These are phyloP conservation scores for Drosophila seclusa DNA, from an alignment of 2,888 invertebrate genomes.

Conservation along the genomic window DNA sequence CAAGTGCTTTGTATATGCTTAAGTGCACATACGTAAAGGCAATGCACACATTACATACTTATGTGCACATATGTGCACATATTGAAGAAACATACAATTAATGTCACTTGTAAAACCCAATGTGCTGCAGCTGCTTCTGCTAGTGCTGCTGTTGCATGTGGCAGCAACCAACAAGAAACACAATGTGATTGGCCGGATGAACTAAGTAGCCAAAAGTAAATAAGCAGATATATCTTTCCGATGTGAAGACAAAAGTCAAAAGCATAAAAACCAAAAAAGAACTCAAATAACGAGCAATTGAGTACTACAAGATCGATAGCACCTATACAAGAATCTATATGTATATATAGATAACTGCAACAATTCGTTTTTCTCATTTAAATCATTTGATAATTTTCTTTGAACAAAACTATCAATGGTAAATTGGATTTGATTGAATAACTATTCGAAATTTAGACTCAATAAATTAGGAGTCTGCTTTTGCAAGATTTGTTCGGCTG, in stretches of 20 bases:
- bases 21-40: not conserved
- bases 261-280: not conserved
- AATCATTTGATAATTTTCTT: not conserved
- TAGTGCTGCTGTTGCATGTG: slow-evolving; percentile 3
- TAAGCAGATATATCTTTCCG: not conserved
- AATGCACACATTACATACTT: not conserved
- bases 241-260: not conserved
- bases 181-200: not conserved
- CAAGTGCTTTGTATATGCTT: slow-evolving; percentile 13
- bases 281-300: not conserved
- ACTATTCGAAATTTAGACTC: not conserved
- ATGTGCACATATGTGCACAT: slow-evolving; percentile 2
- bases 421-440: not conserved
- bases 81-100: slow-evolving; percentile 29
- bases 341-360: not conserved
- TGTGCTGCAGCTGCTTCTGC: slow-evolving; percentile 10
- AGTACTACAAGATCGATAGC: not conserved
- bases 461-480: not conserved
- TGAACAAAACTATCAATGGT: not conserved
- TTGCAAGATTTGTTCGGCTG: not conserved
- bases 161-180: slow-evolving; percentile 6
- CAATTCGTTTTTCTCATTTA: not conserved
- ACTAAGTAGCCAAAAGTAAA: not conserved
- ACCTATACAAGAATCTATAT: too few species aligned
- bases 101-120: slow-evolving; percentile 25